Evolutionary conservation across 2,888 invertebrate genomes (phyloP).

Genomic region (Andrena dorsata): DNA sequence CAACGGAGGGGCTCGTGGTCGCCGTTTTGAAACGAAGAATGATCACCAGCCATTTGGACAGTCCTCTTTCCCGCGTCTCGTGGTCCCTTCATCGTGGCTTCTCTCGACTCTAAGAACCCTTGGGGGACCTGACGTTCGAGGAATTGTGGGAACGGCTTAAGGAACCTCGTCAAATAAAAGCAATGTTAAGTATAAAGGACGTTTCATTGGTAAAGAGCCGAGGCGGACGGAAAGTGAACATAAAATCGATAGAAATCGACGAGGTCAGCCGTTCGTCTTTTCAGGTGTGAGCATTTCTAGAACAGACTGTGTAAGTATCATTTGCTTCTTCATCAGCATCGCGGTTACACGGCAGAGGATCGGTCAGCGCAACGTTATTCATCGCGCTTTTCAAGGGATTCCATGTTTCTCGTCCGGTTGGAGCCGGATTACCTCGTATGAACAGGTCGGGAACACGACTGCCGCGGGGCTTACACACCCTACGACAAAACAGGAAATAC

Average conservation of each 20-base stretch:
- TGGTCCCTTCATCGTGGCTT: too few species aligned
- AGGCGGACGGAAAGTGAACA: too few species aligned
- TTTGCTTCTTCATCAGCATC: background rate
- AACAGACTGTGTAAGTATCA: background rate
- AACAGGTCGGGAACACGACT: slow-evolving; percentile 61
- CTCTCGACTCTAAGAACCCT: too few species aligned
- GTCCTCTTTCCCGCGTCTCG: slow-evolving; percentile 4
- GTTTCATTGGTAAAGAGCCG: too few species aligned
- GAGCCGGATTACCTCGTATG: slow-evolving; percentile 65
- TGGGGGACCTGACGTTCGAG: too few species aligned
- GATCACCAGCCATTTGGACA: slow-evolving; percentile 50
- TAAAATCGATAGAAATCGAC: background rate
- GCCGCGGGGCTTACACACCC: slow-evolving; percentile 34
- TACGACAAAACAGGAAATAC: slow-evolving; percentile 62
- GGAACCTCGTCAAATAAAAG: too few species aligned
- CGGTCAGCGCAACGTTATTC: background rate
- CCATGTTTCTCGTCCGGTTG: slow-evolving; percentile 61
- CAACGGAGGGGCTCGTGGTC: too few species aligned
- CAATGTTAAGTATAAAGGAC: too few species aligned
- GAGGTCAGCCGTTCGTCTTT: background rate
- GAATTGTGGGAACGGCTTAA: too few species aligned
- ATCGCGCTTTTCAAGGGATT: slow-evolving; percentile 2
- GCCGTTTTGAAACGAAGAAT: slow-evolving; percentile 65
- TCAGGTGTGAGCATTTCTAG: background rate
- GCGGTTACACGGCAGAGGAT: background rate